Percentiles rank a stretch among this genome's conserved stretches.
Conservation (phyloP, 2,888 invertebrate genomes). For the Drosophila seclusa region DNA sequence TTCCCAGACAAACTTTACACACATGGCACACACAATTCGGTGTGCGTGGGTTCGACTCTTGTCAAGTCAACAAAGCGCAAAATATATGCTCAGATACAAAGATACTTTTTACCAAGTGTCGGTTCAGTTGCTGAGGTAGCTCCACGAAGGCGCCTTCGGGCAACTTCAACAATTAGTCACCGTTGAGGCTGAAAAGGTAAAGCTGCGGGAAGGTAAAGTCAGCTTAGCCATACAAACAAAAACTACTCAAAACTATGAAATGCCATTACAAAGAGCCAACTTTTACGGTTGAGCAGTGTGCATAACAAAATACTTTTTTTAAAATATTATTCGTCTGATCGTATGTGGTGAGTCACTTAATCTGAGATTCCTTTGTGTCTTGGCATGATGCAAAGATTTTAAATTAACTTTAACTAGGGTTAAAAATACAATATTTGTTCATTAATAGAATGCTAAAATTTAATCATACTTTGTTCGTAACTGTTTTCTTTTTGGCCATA, state of each 20-base stretch:
- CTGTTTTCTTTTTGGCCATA: neutral
- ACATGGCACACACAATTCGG: slow-evolving; percentile 6
- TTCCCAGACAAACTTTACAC: slow-evolving; percentile 45
- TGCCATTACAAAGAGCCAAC: slow-evolving; percentile 5
- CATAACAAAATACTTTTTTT: neutral
- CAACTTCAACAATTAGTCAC: slow-evolving; percentile 72
- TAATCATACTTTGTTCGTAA: neutral
- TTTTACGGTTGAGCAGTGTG: neutral
- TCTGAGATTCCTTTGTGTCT: neutral
- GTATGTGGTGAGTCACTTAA: neutral
- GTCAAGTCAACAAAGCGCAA: slow-evolving; percentile 54
- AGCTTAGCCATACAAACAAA: slow-evolving; percentile 27
- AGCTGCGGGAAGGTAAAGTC: slow-evolving; percentile 14
- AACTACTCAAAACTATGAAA: slow-evolving; percentile 26
- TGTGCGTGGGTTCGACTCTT: slow-evolving; percentile 57
- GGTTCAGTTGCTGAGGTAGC: slow-evolving; percentile 36
- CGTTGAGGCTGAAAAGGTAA: slow-evolving; percentile 42
- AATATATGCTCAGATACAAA: slow-evolving; percentile 24
- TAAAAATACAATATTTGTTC: neutral
- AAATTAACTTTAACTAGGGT: neutral
- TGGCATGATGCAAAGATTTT: neutral
- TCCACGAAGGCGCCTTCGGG: slow-evolving; percentile 19
- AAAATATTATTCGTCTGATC: neutral
- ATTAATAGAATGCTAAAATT: neutral
- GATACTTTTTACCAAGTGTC: slow-evolving; percentile 18